Conservation (phyloP, 2,888 invertebrate species). For the Trissoscelio sp. region DNA sequence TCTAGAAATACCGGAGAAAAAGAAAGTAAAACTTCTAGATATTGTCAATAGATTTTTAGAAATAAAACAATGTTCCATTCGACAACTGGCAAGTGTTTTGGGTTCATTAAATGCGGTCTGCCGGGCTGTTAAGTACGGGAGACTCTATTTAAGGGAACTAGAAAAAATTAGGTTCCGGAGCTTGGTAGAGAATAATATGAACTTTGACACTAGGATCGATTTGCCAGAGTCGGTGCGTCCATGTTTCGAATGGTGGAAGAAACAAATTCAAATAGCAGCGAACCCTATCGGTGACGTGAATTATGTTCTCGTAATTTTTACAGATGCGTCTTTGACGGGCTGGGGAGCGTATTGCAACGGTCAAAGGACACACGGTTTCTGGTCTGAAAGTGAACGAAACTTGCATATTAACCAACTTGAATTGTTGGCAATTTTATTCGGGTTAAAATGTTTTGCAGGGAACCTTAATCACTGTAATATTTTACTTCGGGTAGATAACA, state of each 20-base stretch:
- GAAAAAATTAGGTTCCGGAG: constrained; percentile 34
- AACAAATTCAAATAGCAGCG: not conserved
- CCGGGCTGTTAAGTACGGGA: constrained; percentile 47
- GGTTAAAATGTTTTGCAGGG: constrained; percentile 33
- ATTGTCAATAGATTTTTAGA: not conserved
- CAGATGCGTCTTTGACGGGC: constrained; percentile 18
- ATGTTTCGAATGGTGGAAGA: constrained; percentile 28
- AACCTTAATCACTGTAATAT: constrained; percentile 48
- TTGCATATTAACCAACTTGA: constrained; percentile 68
- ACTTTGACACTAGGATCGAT: not conserved
- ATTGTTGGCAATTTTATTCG: constrained; percentile 46
- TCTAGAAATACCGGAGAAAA: not conserved
- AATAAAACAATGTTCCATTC: not conserved
- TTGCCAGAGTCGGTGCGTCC: not conserved
- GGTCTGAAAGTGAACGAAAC: constrained; percentile 40
- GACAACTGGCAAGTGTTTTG: constrained; percentile 16
- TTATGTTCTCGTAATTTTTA: constrained; percentile 23
- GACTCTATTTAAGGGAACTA: constrained; percentile 40
- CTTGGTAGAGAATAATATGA: constrained; percentile 5
- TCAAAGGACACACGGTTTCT: constrained; percentile 17
- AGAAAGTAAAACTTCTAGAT: not conserved
- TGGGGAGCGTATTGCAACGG: constrained; percentile 19
- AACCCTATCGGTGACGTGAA: constrained; percentile 1
- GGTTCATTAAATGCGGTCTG: constrained; percentile 44
- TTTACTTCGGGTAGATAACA: constrained; percentile 69